Conservation (phyloP, 2,797 vertebrate genomes). For the Diceros bicornis region DNA sequence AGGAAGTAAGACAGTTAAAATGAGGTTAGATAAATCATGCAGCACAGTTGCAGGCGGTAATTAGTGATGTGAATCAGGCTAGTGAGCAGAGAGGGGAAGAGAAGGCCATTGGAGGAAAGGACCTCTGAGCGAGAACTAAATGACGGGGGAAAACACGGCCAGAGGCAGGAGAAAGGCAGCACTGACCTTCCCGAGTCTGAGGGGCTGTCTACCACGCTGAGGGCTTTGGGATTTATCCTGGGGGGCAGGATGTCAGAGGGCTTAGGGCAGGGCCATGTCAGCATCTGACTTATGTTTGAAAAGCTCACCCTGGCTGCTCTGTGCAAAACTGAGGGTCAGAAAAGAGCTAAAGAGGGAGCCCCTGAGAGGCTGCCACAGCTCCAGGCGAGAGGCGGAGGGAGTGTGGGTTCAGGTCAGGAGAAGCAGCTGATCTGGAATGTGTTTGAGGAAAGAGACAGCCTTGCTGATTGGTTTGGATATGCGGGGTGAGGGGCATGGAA, state of each 20-base stretch:
- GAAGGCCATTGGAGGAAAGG: background rate
- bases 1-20: background rate
- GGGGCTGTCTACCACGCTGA: no score
- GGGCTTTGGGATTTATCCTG: background rate
- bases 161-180: no score
- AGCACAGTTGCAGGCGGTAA: background rate
- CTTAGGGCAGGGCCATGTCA: background rate
- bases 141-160: background rate
- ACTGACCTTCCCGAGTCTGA: no score
- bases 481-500: rapidly evolving
- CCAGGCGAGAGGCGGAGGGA: no score
- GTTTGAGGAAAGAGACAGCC: background rate
- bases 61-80: rapidly evolving
- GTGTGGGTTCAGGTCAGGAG: rapidly evolving
- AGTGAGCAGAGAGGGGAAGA: background rate
- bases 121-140: background rate
- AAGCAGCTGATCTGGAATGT: background rate
- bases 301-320: background rate
- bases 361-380: background rate
- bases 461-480: background rate
- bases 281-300: background rate
- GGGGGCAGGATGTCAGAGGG: background rate
- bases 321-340: no score
- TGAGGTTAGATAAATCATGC: background rate
- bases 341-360: background rate